Base-by-base conservation (phyloP, 1,140 invertebrate species). In the Aphis craccivora region DNA sequence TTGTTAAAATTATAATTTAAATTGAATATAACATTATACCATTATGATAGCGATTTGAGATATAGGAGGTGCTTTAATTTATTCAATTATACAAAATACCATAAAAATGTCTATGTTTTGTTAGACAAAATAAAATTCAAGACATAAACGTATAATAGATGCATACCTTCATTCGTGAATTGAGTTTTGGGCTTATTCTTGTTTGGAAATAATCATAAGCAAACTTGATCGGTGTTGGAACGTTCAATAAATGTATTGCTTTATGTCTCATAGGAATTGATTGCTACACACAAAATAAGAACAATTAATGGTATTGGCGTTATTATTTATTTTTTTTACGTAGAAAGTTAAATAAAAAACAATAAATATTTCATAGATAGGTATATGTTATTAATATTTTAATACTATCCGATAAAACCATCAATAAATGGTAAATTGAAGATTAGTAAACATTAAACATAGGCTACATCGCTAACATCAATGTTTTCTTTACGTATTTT, bases 231-330 rank as follows among this genome's bases (percentile, higher is more conserved):
- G 97, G 96, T 40, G 96, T 94, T 23, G 97, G 97, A 5, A 97
- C 95, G 94, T 98, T 97, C 30, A 97, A 95, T 86, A 97, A 95
- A 94, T 98, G 97, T 67, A 96, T 94, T 94, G 97, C 96, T 95
- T 97, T 98, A 95, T 98, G 97, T 51, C 97, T 96, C 95, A 97
- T 96, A 25, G 97, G 97, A 88, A 97, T 94, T 9, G 97, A 97
- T 96, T 97, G 97, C 97, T 97, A 95, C 55, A 96, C 5, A 93
- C 30, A 94, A 84, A 87, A 76, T n/a, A 87, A 45, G 3, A 2
- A 2, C n/a, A 53, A 53, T 89, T 53, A 25, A 53, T 22, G 23
- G 37, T 48, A 35, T 51, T 18, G 11, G 48, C 11, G 11, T 86
- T 30, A 86, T 5, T 14, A 67, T 40, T 40, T n/a, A n/a, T n/a